Conservation (phyloP, 1,140 invertebrate species). For the Bombus breviceps region DNA sequence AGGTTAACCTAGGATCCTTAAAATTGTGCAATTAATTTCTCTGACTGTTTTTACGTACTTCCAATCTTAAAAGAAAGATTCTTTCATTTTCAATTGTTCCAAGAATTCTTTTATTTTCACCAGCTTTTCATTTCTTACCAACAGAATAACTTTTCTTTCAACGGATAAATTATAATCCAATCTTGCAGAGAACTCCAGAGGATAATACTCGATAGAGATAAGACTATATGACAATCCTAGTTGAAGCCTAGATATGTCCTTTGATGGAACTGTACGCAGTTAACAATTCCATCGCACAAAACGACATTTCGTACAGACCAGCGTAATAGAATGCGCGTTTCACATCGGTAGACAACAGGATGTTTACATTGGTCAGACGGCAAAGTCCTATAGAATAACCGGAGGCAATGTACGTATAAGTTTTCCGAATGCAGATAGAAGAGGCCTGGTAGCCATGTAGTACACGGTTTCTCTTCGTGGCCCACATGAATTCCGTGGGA, state of each 20-base stretch:
- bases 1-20: too few relatives aligned
- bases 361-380: slow-evolving; percentile 17
- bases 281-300: not conserved
- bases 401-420: slow-evolving; percentile 21
- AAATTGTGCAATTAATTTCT: too few relatives aligned
- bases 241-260: not conserved
- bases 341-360: not conserved
- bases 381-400: slow-evolving; percentile 24
- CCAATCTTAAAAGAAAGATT: too few relatives aligned
- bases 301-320: not conserved
- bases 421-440: slow-evolving; percentile 35
- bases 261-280: not conserved
- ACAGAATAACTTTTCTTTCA: too few relatives aligned
- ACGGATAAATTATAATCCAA: too few relatives aligned
- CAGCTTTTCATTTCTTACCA: too few relatives aligned
- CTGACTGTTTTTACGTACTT: too few relatives aligned
- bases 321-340: not conserved
- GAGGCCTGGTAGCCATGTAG: not conserved
- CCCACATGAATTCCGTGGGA: slow-evolving; percentile 39
- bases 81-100: too few relatives aligned
- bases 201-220: too few relatives aligned
- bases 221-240: not conserved
- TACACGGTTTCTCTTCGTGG: not conserved
- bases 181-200: too few relatives aligned
- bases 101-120: too few relatives aligned